phyloP scores from a whole-genome alignment of 2,888 invertebrate species.

The Dichetophora obliterata region DNA sequence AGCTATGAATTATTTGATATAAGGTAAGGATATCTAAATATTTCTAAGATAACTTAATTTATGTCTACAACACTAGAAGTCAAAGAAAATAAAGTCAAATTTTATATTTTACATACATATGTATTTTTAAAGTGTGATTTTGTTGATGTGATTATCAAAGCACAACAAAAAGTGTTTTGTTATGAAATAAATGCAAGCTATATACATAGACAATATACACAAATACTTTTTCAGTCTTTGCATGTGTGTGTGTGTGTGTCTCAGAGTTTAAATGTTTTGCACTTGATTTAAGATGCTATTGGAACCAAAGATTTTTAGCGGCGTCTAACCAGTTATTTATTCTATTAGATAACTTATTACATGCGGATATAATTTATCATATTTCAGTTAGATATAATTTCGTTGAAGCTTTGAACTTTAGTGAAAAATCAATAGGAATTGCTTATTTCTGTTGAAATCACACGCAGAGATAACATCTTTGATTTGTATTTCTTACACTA shows the following conservation, averaged over 20 bases:
- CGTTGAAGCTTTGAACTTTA: constrained; percentile 29
- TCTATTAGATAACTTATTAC: background rate
- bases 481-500: constrained; percentile 16
- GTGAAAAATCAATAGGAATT: constrained; percentile 46
- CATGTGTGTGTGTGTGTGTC: constrained; percentile 49
- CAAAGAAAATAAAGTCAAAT: background rate
- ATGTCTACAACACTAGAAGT: background rate
- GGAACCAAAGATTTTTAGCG: background rate
- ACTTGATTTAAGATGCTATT: background rate
- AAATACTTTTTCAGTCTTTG: constrained; percentile 51
- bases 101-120: background rate
- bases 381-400: constrained; percentile 21
- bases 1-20: constrained; percentile 41
- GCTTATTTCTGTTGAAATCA: constrained; percentile 57
- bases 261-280: background rate
- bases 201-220: background rate
- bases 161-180: background rate
- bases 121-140: background rate
- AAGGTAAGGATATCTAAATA: constrained; percentile 2
- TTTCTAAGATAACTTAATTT: background rate
- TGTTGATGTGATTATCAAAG: background rate
- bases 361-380: background rate
- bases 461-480: constrained; percentile 53
- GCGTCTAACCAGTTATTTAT: background rate
- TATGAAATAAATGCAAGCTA: background rate